A percentile compares a stretch with the other conserved stretches of the same genome.
Evolutionary conservation across 2,797 vertebrate species (phyloP).

Genomic region (Adelosebastes latens): DNA sequence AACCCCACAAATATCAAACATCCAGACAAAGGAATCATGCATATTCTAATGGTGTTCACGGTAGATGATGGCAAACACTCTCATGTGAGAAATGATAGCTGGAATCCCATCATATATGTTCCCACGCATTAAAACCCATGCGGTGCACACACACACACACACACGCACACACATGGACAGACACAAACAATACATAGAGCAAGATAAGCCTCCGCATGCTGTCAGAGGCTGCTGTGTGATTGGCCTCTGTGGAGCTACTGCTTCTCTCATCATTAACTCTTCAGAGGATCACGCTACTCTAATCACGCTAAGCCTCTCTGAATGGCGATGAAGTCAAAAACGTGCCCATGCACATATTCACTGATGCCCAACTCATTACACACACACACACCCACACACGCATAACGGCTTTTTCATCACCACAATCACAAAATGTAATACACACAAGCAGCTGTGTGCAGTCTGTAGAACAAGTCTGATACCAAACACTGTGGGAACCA

Average conservation of each 20-base stretch:
- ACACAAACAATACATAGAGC: slow-evolving; percentile 55
- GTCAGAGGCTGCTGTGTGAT: slow-evolving; percentile 72
- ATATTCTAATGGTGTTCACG: slow-evolving; percentile 61
- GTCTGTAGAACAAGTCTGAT: slow-evolving; percentile 22
- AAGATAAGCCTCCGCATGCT: slow-evolving; percentile 65
- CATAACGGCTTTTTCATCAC: slow-evolving; percentile 28
- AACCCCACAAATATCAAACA: slow-evolving; percentile 68
- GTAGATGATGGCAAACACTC: slow-evolving; percentile 56
- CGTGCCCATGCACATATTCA: slow-evolving; percentile 76
- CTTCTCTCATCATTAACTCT: slow-evolving; percentile 82
- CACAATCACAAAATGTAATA: slow-evolving; percentile 26
- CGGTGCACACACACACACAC: slow-evolving; percentile 22
- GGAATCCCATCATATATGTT: slow-evolving; percentile 73
- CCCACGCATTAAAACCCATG: slow-evolving; percentile 48
- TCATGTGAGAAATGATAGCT: slow-evolving; percentile 55
- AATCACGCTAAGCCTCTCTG: slow-evolving; percentile 77
- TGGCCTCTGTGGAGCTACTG: slow-evolving; percentile 77
- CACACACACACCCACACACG: slow-evolving; percentile 25
- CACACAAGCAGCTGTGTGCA: slow-evolving; percentile 37
- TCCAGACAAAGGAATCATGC: slow-evolving; percentile 58
- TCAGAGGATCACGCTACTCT: slow-evolving; percentile 74
- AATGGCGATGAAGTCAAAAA: slow-evolving; percentile 78
- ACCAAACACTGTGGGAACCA: slow-evolving; percentile 37
- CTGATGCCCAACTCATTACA: slow-evolving; percentile 57
- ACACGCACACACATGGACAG: slow-evolving; percentile 9